These are phyloP conservation scores for Phrynocephalus guinanensis DNA, from an alignment of 2,797 vertebrate genomes.

Conservation along the genomic window DNA sequence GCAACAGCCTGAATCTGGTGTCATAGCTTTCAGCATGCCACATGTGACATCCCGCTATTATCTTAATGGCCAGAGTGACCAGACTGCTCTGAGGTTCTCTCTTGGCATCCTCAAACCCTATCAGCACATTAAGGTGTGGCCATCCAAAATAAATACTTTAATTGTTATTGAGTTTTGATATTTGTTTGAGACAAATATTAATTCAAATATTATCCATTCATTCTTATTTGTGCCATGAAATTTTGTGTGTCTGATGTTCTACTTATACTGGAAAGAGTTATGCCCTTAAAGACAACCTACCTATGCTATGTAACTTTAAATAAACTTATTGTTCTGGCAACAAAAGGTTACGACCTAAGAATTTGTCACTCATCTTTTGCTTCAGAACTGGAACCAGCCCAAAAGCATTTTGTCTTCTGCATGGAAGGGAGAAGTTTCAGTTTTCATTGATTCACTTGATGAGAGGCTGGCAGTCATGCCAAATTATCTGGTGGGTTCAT, in stretches of 20 bases:
- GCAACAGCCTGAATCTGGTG: too few species aligned
- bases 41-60: too few species aligned
- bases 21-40: too few species aligned
- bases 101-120: too few species aligned
- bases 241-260: background rate
- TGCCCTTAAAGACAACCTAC: background rate
- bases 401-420: slow-evolving; percentile 4
- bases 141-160: background rate
- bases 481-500: slow-evolving; percentile 47
- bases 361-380: slow-evolving; percentile 12
- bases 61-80: too few species aligned
- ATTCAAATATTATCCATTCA: background rate
- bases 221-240: background rate
- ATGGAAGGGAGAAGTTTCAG: slow-evolving; percentile 16
- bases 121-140: background rate
- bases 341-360: background rate
- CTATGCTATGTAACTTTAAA: background rate
- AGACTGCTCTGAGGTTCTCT: too few species aligned
- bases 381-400: slow-evolving; percentile 17
- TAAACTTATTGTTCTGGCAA: background rate
- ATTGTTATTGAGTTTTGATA: background rate
- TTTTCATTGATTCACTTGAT: slow-evolving; percentile 34
- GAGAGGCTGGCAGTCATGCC: slow-evolving; percentile 46
- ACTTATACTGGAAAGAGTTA: background rate
- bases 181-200: background rate